Percentiles rank a stretch among this genome's conserved stretches.
Evolutionary conservation across 2,113 vertebrate genomes (phyloP).

Genomic region (Saccopteryx leptura): DNA sequence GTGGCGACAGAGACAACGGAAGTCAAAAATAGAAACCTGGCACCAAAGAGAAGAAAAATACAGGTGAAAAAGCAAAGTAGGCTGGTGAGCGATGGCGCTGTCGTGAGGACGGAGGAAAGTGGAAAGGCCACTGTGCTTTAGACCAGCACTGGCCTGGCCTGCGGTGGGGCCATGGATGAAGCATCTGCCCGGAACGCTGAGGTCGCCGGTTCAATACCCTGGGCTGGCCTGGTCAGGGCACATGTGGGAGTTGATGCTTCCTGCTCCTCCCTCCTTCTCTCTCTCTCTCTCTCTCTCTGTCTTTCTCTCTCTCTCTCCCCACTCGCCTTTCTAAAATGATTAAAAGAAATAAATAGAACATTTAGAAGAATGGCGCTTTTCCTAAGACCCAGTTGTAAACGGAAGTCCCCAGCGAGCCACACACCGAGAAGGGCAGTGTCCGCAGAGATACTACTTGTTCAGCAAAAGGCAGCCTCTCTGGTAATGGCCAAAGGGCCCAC

Average conservation of each 20-base stretch:
- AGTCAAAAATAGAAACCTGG: background rate
- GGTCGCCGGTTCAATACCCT: too few relatives aligned
- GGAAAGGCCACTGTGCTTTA: background rate
- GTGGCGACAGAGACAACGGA: background rate
- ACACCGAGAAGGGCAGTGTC: background rate
- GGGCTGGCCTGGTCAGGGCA: too few relatives aligned
- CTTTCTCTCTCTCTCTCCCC: too few relatives aligned
- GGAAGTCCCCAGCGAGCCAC: background rate
- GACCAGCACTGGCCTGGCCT: too few relatives aligned
- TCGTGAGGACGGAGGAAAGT: background rate
- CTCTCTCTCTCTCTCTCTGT: too few relatives aligned
- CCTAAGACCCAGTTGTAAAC: background rate
- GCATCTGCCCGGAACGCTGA: too few relatives aligned
- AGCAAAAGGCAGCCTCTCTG: background rate
- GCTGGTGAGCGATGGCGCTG: background rate
- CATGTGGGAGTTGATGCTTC: too few relatives aligned
- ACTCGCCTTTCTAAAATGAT: too few relatives aligned
- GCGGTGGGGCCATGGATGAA: too few relatives aligned
- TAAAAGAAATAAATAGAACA: too few relatives aligned
- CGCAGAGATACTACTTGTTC: background rate
- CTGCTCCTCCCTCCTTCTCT: too few relatives aligned
- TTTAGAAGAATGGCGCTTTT: background rate
- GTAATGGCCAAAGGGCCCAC: background rate
- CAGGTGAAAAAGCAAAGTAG: too few relatives aligned
- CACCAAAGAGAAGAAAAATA: background rate